These are phyloP conservation scores for Halcyon badia DNA, from an alignment of 2,797 vertebrate genomes.

Conservation along the genomic window DNA sequence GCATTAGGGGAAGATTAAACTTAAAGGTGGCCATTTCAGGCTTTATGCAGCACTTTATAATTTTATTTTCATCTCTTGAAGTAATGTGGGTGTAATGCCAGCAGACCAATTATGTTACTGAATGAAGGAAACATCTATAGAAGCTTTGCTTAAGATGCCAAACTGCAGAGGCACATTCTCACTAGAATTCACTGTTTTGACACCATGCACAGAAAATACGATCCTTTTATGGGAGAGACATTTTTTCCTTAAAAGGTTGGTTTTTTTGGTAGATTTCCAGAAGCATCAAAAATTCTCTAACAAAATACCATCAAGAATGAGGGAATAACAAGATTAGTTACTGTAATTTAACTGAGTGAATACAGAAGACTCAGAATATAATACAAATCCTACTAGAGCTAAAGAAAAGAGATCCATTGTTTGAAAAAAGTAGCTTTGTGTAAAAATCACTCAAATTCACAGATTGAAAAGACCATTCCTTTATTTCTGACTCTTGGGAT, in stretches of 20 bases:
- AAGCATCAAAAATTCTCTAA: not conserved
- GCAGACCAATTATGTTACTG: slow-evolving; percentile 69
- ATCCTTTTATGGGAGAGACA: not conserved
- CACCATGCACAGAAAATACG: not conserved
- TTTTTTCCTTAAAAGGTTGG: not conserved
- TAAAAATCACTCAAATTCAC: not conserved
- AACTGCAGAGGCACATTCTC: slow-evolving; percentile 33
- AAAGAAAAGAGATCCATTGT: not conserved
- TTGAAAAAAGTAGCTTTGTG: not conserved
- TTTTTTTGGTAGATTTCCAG: not conserved
- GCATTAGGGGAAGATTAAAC: slow-evolving; percentile 79
- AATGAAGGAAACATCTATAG: slow-evolving; percentile 33
- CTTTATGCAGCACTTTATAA: slow-evolving; percentile 73
- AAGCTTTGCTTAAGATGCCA: slow-evolving; percentile 35
- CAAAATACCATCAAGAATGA: not conserved
- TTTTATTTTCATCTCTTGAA: slow-evolving; percentile 76
- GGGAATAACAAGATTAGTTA: not conserved
- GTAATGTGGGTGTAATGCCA: slow-evolving; percentile 69
- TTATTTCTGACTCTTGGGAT: not conserved
- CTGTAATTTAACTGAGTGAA: not conserved
- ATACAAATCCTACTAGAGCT: not conserved
- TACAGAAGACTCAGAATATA: not conserved
- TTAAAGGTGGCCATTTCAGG: slow-evolving; percentile 75
- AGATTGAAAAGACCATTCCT: not conserved
- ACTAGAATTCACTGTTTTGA: not conserved